These are phyloP conservation scores for Paradoxurus hermaphroditus DNA, from an alignment of 2,113 vertebrate species.

Conservation along the genomic window DNA sequence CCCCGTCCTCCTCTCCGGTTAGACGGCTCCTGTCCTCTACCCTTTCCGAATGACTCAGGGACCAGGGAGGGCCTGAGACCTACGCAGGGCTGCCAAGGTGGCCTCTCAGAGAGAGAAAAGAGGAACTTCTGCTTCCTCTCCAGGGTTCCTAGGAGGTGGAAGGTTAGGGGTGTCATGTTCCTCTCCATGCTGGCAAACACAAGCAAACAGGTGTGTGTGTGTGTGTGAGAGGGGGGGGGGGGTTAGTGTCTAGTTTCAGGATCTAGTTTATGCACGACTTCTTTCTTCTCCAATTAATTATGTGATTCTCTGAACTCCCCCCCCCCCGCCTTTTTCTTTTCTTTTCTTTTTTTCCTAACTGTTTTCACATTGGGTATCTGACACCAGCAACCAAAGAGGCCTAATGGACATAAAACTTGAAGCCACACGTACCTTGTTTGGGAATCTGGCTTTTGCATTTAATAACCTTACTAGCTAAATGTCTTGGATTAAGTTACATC, in stretches of 20 bases:
- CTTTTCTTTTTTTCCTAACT: accelerated
- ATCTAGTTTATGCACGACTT: accelerated
- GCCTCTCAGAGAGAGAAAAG: neutral
- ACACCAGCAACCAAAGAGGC: neutral
- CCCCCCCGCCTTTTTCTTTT: accelerated
- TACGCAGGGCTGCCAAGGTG: neutral
- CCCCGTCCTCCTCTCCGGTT: neutral
- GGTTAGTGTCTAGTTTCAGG: too few species aligned
- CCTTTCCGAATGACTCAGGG: neutral
- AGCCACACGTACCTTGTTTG: neutral
- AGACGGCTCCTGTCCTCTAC: neutral
- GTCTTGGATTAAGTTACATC: neutral
- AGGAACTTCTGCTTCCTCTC: neutral
- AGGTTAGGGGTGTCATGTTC: neutral
- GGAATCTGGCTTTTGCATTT: neutral
- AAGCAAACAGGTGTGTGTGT: neutral
- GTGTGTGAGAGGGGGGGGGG: too few species aligned
- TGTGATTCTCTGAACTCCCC: too few species aligned
- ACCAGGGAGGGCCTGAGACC: neutral
- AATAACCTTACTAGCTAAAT: neutral
- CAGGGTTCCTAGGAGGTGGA: neutral
- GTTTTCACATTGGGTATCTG: neutral
- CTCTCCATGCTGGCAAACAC: neutral
- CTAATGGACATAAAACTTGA: neutral
- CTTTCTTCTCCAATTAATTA: neutral